Conservation (phyloP, 2,797 vertebrate species). For the Siniperca scherzeri region DNA sequence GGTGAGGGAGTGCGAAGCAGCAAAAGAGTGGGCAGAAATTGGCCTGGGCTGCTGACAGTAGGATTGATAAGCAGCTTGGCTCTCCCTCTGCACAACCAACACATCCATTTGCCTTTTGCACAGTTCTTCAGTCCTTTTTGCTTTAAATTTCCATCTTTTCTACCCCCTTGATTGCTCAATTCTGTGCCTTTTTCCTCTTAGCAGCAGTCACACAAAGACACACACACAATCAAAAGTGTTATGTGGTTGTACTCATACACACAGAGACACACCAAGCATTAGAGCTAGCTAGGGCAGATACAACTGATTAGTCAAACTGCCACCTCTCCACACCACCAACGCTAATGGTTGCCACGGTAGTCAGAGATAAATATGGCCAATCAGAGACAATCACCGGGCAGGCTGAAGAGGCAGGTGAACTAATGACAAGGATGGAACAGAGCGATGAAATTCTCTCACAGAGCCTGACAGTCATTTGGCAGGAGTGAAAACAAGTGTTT, state of each 20-base stretch:
- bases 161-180: conserved; percentile 54
- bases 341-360: conserved; percentile 77
- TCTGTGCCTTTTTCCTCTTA: conserved; percentile 34
- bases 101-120: conserved; percentile 51
- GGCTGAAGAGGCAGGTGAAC: conserved; percentile 81
- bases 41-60: conserved; percentile 57
- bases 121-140: conserved; percentile 40
- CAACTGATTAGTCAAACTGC: conserved; percentile 81
- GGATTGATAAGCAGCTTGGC: conserved; percentile 65
- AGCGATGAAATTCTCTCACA: conserved; percentile 67
- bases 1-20: conserved; percentile 41
- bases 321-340: conserved; percentile 80
- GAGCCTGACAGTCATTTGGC: conserved; percentile 70
- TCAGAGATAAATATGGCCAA: conserved; percentile 81
- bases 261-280: conserved; percentile 37
- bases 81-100: conserved; percentile 50
- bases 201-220: conserved; percentile 32
- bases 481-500: conserved; percentile 74
- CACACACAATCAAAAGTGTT: conserved; percentile 32
- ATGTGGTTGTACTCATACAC: not conserved
- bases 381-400: conserved; percentile 78
- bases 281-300: conserved; percentile 66
- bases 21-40: conserved; percentile 60
- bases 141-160: conserved; percentile 48
- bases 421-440: conserved; percentile 75